Evolutionary conservation across 2,113 vertebrate genomes (phyloP).

Genomic region (Syngnathoides biaculeatus): DNA sequence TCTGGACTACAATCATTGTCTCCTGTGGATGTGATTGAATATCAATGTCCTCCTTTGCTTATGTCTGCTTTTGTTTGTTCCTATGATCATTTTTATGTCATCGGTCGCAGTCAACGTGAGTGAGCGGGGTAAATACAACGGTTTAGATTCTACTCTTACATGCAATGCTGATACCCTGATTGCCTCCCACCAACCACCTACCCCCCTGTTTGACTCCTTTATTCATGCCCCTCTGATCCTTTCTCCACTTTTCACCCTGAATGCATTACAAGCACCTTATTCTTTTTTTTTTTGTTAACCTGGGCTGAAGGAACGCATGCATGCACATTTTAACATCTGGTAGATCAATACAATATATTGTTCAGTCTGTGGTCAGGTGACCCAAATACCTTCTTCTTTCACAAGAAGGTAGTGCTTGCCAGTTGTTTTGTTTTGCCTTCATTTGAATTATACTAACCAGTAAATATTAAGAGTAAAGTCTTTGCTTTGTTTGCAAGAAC

Average conservation of each 20-base stretch:
- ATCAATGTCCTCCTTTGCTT: constrained; percentile 82
- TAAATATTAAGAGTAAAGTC: constrained; percentile 26
- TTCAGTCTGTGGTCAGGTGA: constrained; percentile 37
- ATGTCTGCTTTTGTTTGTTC: constrained; percentile 78
- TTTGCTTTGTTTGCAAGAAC: constrained; percentile 51
- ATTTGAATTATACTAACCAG: constrained; percentile 55
- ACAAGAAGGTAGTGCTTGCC: constrained; percentile 59
- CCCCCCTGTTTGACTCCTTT: constrained; percentile 26
- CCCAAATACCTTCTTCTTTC: constrained; percentile 18
- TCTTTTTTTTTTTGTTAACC: constrained; percentile 9
- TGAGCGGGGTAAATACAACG: constrained; percentile 93
- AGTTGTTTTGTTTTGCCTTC: constrained; percentile 56
- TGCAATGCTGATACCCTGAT: constrained; percentile 68
- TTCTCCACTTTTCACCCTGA: constrained; percentile 37
- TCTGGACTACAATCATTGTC: constrained; percentile 45
- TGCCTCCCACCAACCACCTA: too few relatives aligned
- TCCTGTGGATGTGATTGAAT: constrained; percentile 71
- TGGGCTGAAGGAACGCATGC: constrained; percentile 57
- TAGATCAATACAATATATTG: constrained; percentile 37
- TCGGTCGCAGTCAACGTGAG: constrained; percentile 96
- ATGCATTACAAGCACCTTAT: constrained; percentile 42
- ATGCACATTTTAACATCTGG: constrained; percentile 49
- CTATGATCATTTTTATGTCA: constrained; percentile 75
- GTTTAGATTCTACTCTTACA: constrained; percentile 75
- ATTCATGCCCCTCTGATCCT: neutral